A percentile compares a stretch with the other conserved stretches of the same genome.
Conservation (phyloP, 2,888 invertebrate genomes). For the Ennomos quercinarius region DNA sequence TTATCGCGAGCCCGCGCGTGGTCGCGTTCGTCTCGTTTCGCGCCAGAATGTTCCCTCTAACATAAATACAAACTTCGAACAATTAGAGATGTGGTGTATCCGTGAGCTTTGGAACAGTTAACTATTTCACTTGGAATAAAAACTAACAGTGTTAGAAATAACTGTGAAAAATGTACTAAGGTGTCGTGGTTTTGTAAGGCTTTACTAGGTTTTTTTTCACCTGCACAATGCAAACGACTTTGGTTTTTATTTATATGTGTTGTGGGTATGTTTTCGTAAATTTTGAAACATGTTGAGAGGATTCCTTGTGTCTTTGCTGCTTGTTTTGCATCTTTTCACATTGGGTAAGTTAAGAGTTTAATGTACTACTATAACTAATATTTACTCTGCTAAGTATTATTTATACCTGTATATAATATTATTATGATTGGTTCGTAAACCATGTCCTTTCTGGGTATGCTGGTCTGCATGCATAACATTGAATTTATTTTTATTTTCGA, state of each 20-base stretch:
- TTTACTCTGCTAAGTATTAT: no score
- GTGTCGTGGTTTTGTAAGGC: slow-evolving; percentile 58
- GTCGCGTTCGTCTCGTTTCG: slow-evolving; percentile 53
- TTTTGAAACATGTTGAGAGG: slow-evolving; percentile 77
- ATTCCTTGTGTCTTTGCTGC: slow-evolving; percentile 65
- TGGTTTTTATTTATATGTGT: slow-evolving; percentile 63
- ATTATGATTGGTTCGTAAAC: no score
- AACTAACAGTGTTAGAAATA: slow-evolving; percentile 59
- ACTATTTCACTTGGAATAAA: slow-evolving; percentile 52
- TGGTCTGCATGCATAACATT: no score
- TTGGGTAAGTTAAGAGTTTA: slow-evolving; percentile 70
- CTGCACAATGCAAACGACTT: slow-evolving; percentile 75
- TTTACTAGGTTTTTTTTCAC: slow-evolving; percentile 51
- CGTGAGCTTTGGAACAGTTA: slow-evolving; percentile 52
- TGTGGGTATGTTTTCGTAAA: slow-evolving; percentile 66
- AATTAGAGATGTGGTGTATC: slow-evolving; percentile 27
- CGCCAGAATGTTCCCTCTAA: slow-evolving; percentile 60
- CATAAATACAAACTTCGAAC: slow-evolving; percentile 49
- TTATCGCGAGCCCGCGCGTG: slow-evolving; percentile 53
- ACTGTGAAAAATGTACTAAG: slow-evolving; percentile 50
- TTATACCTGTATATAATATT: no score
- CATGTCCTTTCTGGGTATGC: no score
- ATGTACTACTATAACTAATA: no score
- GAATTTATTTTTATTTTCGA: no score
- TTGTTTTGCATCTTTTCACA: slow-evolving; percentile 64